Base-by-base conservation (phyloP, 2,113 vertebrate species). In the Phocoena sinus region DNA sequence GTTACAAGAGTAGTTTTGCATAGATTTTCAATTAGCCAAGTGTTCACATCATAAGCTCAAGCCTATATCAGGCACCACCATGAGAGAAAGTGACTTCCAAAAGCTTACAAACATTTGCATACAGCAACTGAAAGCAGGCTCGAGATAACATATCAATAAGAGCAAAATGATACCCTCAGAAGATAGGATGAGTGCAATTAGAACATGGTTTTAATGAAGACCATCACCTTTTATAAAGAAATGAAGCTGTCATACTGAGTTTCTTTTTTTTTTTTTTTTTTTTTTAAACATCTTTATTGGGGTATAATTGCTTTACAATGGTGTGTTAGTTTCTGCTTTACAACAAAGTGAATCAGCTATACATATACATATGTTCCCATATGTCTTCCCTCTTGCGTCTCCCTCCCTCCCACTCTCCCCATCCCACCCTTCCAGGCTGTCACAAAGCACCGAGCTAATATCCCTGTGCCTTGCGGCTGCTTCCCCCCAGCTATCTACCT, bases 221-320 rank as follows among this genome's bases (percentile, higher is more conserved):
- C 53, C 3, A 12, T 94, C 70, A 92, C 44, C 79, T 83, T 96
- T 92, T 71, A 95, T 81, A 96, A 97, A 91, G 87, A 96, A 95
- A 91, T 80, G 68, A 96, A 95, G 95, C 50, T 71, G 80, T 90
- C 94, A 92, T n/a, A 62, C 1, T 95, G 89, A 60, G 90, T 95
- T 96, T 84, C 74, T 96, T n/a, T n/a, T n/a, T n/a, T n/a, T n/a
- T n/a, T n/a, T n/a, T n/a, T n/a, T n/a, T n/a, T n/a, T n/a, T n/a
- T n/a, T n/a, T n/a, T n/a, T n/a, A n/a, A n/a, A n/a, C n/a, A n/a
- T n/a, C n/a, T n/a, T n/a, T n/a, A n/a, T n/a, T n/a, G n/a, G n/a
- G n/a, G n/a, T n/a, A n/a, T n/a, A n/a, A n/a, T n/a, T n/a, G n/a
- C n/a, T n/a, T n/a, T n/a, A n/a, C n/a, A n/a, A n/a, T n/a, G n/a